A percentile compares a stretch with the other conserved stretches of the same genome.
Conservation (phyloP, 2,113 vertebrate genomes). For the Sinocyclocheilus rhinocerous region DNA sequence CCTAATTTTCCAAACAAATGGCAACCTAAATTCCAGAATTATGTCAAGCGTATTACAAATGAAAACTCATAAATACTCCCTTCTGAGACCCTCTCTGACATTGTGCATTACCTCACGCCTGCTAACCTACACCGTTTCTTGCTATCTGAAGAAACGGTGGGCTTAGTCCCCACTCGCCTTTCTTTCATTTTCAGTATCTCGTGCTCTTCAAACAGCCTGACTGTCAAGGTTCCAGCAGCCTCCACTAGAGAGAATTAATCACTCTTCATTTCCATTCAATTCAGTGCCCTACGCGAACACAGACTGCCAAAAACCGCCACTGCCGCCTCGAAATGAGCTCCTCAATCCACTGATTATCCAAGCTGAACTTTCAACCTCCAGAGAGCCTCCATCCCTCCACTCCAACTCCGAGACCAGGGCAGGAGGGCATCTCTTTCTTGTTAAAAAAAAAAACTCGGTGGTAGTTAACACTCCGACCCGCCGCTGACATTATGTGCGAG, state of each 20-base stretch:
- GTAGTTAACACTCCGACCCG: slow-evolving; percentile 51
- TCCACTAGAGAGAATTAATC: slow-evolving; percentile 57
- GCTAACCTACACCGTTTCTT: background rate
- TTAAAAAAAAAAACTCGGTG: slow-evolving; percentile 44
- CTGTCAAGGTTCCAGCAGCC: slow-evolving; percentile 34
- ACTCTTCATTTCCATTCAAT: slow-evolving; percentile 59
- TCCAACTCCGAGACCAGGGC: slow-evolving; percentile 13
- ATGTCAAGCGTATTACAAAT: background rate
- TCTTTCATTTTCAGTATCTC: slow-evolving; percentile 31
- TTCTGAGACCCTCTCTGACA: background rate
- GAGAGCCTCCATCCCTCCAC: slow-evolving; percentile 29
- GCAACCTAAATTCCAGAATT: background rate
- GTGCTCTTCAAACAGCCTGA: slow-evolving; percentile 35
- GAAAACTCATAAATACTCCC: background rate
- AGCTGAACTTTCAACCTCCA: slow-evolving; percentile 47
- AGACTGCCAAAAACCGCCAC: slow-evolving; percentile 13
- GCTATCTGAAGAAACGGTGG: background rate
- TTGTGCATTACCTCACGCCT: background rate
- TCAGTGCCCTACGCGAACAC: slow-evolving; percentile 45
- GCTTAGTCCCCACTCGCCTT: background rate
- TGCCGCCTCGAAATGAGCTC: slow-evolving; percentile 42
- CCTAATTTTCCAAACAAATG: background rate
- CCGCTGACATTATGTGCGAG: slow-evolving; percentile 23
- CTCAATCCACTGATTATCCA: slow-evolving; percentile 57
- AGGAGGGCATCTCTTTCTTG: slow-evolving; percentile 13